Evolutionary conservation across 1,140 invertebrate species (phyloP).

Genomic region (Monomorium pharaonis): DNA sequence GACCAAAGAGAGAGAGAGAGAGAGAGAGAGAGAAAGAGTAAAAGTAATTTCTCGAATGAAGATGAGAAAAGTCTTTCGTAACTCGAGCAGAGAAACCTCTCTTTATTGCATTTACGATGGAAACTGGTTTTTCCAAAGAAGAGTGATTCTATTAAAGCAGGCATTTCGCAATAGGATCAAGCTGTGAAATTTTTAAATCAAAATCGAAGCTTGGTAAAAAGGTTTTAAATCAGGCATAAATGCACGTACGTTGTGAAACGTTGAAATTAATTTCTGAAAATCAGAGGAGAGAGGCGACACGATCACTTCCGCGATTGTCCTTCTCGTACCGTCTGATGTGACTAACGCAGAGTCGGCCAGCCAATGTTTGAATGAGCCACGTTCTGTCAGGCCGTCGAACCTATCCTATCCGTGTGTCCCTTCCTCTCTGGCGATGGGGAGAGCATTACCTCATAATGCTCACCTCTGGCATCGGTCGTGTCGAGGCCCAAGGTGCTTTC

Average conservation of each 20-base stretch:
- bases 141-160: conserved; percentile 9
- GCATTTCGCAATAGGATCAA: background rate
- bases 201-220: background rate
- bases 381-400: conserved; percentile 69
- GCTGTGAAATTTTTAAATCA: conserved; percentile 20
- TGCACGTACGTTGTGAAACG: background rate
- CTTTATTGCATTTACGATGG: conserved; percentile 8
- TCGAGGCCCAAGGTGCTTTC: conserved; percentile 65
- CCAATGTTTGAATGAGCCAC: conserved; percentile 65
- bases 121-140: conserved; percentile 6
- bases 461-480: conserved; percentile 68
- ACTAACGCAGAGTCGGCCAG: conserved; percentile 40
- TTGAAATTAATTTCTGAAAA: conserved; percentile 54
- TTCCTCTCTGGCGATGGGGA: conserved; percentile 31
- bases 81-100: background rate
- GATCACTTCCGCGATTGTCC: conserved; percentile 24
- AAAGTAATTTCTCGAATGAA: conserved; percentile 33
- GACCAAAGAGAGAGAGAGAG: background rate
- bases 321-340: conserved; percentile 39
- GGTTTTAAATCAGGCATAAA: background rate
- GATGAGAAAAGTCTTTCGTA: conserved; percentile 15
- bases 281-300: background rate
- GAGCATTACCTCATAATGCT: conserved; percentile 70
- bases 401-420: conserved; percentile 54
- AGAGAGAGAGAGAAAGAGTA: conserved; percentile 4